These are phyloP conservation scores for Neolamprologus cancellatus DNA, from an alignment of 2,113 vertebrate genomes.

Conservation along the genomic window DNA sequence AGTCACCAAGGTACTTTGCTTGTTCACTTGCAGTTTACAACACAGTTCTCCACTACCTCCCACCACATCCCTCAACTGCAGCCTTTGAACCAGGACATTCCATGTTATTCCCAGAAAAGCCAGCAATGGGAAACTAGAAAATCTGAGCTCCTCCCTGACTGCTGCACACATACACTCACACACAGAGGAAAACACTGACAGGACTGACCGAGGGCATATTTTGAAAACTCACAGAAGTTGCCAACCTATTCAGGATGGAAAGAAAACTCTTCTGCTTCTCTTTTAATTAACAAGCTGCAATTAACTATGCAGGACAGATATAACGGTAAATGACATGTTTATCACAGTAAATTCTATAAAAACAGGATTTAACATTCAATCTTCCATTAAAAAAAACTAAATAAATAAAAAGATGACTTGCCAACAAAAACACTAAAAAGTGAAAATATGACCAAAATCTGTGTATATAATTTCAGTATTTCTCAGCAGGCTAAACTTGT, in stretches of 20 bases:
- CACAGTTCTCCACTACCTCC: neutral
- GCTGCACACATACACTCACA: neutral
- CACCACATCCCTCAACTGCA: neutral
- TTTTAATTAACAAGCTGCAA: neutral
- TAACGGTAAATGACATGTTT: neutral
- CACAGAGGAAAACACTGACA: neutral
- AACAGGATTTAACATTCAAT: neutral
- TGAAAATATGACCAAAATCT: neutral
- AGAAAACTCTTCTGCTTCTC: neutral
- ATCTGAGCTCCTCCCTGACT: conserved; percentile 13
- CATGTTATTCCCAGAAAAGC: conserved; percentile 26
- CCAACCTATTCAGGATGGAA: neutral
- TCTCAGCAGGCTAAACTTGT: neutral
- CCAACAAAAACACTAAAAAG: neutral
- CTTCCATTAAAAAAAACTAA: neutral
- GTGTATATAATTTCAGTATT: neutral
- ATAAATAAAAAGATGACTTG: neutral
- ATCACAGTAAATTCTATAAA: neutral
- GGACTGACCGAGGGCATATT: neutral
- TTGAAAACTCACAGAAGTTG: conserved; percentile 11
- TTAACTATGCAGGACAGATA: neutral
- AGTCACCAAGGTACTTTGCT: conserved; percentile 30
- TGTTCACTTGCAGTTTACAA: conserved; percentile 36
- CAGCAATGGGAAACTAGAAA: conserved; percentile 29
- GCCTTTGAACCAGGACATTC: conserved; percentile 13